A percentile compares a stretch with the other conserved stretches of the same genome.
Conservation (phyloP, 1,140 invertebrate genomes). For the Drosophila kanapiae region DNA sequence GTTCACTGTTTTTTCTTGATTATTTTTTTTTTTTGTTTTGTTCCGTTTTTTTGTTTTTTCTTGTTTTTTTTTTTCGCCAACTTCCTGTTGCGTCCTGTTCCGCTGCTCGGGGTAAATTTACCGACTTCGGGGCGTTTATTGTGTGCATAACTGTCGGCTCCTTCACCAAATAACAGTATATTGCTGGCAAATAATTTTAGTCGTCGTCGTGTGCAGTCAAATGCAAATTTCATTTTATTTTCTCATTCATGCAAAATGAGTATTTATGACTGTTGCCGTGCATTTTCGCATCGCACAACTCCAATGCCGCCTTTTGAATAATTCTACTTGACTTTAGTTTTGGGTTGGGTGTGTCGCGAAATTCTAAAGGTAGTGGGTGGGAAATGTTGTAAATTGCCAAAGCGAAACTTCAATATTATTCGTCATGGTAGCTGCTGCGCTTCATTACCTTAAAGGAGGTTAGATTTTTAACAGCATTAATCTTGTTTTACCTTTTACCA, state of each 20-base stretch:
- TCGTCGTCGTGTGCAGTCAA: slow-evolving; percentile 68
- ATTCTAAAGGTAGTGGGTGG: slow-evolving; percentile 3
- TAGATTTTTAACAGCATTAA: no score
- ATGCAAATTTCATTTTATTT: slow-evolving; percentile 81
- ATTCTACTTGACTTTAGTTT: slow-evolving; percentile 30
- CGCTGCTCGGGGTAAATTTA: slow-evolving; percentile 69
- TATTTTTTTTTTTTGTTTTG: not conserved
- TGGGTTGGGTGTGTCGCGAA: slow-evolving; percentile 21
- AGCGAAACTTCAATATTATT: slow-evolving; percentile 12
- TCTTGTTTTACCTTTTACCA: no score
- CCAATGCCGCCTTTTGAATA: slow-evolving; percentile 23
- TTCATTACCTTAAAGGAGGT: not conserved
- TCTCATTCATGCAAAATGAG: slow-evolving; percentile 78
- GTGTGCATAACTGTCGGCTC: slow-evolving; percentile 75
- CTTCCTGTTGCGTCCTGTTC: slow-evolving; percentile 65
- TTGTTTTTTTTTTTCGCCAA: slow-evolving; percentile 45
- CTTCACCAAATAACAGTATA: slow-evolving; percentile 64
- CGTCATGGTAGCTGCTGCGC: not conserved
- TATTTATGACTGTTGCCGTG: slow-evolving; percentile 61
- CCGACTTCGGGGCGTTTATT: slow-evolving; percentile 75
- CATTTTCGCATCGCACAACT: slow-evolving; percentile 21
- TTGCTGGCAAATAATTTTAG: slow-evolving; percentile 75
- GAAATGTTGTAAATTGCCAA: slow-evolving; percentile 3
- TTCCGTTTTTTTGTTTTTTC: slow-evolving; percentile 1
- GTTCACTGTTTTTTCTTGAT: slow-evolving; percentile 18